Base-by-base conservation (phyloP, 2,113 vertebrate species). In the Apus apus region DNA sequence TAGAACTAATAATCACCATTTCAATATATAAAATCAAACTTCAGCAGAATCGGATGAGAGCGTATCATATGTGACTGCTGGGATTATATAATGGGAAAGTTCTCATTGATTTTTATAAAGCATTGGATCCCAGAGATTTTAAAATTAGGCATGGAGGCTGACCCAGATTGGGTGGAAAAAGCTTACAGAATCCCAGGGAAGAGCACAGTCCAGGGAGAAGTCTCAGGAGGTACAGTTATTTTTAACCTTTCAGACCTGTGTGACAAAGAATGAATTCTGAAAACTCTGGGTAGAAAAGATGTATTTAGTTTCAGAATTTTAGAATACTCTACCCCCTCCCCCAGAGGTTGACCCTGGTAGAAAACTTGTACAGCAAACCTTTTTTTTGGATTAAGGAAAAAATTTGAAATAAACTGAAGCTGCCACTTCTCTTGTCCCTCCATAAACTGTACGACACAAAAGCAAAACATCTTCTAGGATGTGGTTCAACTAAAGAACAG, bases 1-100 rank as follows among this genome's bases (percentile, higher is more conserved):
- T 97, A 93, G 97, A 97, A 90, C 96, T 97, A 97, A 97, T 97
- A 97, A 97, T 84, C 34, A 95, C 94, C 53, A 97, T 96, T 93
- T 97, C 95, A 97, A 97, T 93, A 66, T 71, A 94, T 90, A 94
- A 97, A 97, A 97, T 88, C 87, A 93, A 94, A 58, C 79, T 97
- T 88, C 68, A 86, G 71, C 87, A 97, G 91, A 94, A 94, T 87
- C 54, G 67, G 90, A 89, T 80, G 90, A 92, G 89, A 96, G 89
- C 83, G 66, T 58, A 89, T 38, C 10, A 32, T 54, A 79, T 74
- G 78, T 78, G 78, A 90, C 97, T 96, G 92, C 72, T 95, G 96
- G 96, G 95, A 95, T 96, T 95, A 95, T 89, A 94, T 97, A 97
- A 94, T 86, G 76, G 93, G 93, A 81, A 97, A 87, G 76, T 89